Evolutionary conservation across 2,888 invertebrate species (phyloP), one percentile per base, ranked within the genome.

Genomic region (Agelastica alni): DNA sequence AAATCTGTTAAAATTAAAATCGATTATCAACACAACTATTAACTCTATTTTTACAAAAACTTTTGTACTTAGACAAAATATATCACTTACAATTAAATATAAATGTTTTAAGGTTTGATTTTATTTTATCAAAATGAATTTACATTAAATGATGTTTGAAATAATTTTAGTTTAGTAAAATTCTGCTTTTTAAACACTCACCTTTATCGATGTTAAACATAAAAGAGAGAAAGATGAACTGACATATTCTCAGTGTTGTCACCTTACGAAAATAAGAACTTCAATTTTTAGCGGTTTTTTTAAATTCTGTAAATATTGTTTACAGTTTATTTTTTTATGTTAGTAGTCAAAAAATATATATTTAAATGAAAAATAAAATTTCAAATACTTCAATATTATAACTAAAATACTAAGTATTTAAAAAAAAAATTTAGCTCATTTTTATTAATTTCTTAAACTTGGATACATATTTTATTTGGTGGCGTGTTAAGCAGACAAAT

Each of bases 131-230:
- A 56, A 42, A 57, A 42, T 10, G 5, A 3, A 6, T 43, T 36
- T 56, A 53, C 32, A 28, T 26, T 32, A 17, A 16, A 31, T 45
- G 58, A 61, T 59, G 61, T 39, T 36, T 47, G 2, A 36, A 51
- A 61, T 59, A 58, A 45, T 45, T 39, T 9, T 14, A 39, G 56
- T 63, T 63, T 61, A 60, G 39, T 4, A 22, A 13, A 53, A 58
- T 53, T 56, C 41, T 17, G 12, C 32, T 37, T 44, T 30, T 18
- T 30, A 10, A 14, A 56, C 52, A 64, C 66, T 63, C 60, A 69
- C 68, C 67, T 66, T 60, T 12, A 52, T 56, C 36, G 59, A 59
- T 61, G 62, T 67, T 63, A 62, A 53, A 42, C 44, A 47, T 47
- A 49, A 64, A 67, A n/a, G n/a, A n/a, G n/a, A n/a, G n/a, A n/a